Evolutionary conservation across 2,113 vertebrate species (phyloP), one percentile per base, ranked within the genome.

Genomic region (Scytalopus superciliaris): DNA sequence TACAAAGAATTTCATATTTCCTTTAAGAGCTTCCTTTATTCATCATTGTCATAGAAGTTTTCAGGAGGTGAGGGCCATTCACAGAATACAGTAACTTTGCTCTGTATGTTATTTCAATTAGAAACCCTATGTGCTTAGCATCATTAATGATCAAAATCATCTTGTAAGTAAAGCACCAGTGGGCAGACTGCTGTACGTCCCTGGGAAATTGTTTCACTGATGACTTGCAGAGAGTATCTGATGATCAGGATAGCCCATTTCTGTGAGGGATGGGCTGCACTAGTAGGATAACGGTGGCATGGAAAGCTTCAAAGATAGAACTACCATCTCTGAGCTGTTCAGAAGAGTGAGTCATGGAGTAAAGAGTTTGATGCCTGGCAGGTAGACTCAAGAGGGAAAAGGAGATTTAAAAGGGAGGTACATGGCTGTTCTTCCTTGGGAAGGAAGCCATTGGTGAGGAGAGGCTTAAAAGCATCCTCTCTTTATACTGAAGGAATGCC

Each of bases 371-470:
- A 16, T 40, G 17, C 33, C 72, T 37, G 47, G 33, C 39, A 78
- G n/a, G 45, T 33, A 68, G 39, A n/a, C 31, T 79, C 28, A 40
- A 21, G 16, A 24, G 8, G 8, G 3, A 33, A 79, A 87, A 79
- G 4, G 9, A 75, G 12, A 5, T 76, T 82, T 90, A 35, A 18
- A 77, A 53, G 3, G 14, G 17, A 74, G 18, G 7, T 4, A 35
- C 0, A 0, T 23, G 14, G 7, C 14, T 68, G 12, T 9, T 73
- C 59, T 24, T 78, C 22, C 45, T 30, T 64, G 9, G 27, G n/a
- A 67, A 35, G 69, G 14, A 81, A 42, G 40, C 2, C 28, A 25
- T 22, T 23, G 12, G 40, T 23, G 40, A 80, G 22, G 6, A 87
- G 53, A 76, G 13, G 14, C 12, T 89, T 81, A 52, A 47, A 82